Percentiles rank a stretch among this genome's conserved stretches.
phyloP scores from a whole-genome alignment of 2,888 invertebrate species.

The Scaptomyza polygonia region DNA sequence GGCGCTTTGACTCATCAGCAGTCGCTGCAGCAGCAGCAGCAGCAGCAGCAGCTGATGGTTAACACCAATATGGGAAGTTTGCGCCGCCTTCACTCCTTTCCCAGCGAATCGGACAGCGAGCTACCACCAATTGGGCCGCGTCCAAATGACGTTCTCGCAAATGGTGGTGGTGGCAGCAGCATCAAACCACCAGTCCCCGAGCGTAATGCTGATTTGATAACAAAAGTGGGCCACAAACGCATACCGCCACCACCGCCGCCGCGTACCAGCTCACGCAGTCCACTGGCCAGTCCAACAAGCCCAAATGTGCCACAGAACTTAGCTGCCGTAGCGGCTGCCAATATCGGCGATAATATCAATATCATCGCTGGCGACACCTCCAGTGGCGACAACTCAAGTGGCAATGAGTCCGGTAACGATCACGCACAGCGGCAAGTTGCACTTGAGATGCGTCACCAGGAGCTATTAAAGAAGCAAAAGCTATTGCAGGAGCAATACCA shows the following conservation, averaged over 20 bases:
- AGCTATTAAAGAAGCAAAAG: conserved; percentile 93
- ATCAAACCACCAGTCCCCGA: conserved; percentile 93
- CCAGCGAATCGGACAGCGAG: conserved; percentile 93
- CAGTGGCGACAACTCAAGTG: conserved; percentile 88
- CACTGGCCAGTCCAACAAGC: conserved; percentile 92
- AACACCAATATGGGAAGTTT: conserved; percentile 86
- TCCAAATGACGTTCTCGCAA: conserved; percentile 35
- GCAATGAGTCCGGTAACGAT: conserved; percentile 91
- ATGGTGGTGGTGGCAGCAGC: conserved; percentile 82
- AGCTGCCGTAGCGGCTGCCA: conserved; percentile 79
- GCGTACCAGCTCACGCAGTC: conserved; percentile 94
- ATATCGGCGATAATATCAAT: conserved; percentile 75
- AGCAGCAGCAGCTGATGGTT: conserved; percentile 69
- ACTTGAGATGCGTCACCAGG: conserved; percentile 94
- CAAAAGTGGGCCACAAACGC: conserved; percentile 89
- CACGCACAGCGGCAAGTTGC: conserved; percentile 90
- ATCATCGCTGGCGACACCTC: conserved; percentile 65
- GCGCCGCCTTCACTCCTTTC: conserved; percentile 92
- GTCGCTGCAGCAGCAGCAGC: conserved; percentile 24
- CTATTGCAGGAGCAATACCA: conserved; percentile 96
- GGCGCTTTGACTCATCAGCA: conserved; percentile 53
- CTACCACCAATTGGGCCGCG: conserved; percentile 86
- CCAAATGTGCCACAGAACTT: conserved; percentile 88
- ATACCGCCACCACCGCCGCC: conserved; percentile 96
- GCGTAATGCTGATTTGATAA: conserved; percentile 91